phyloP scores from a whole-genome alignment of 37 sponge, comb jelly and placozoan species.

The Crambe crambe region DNA sequence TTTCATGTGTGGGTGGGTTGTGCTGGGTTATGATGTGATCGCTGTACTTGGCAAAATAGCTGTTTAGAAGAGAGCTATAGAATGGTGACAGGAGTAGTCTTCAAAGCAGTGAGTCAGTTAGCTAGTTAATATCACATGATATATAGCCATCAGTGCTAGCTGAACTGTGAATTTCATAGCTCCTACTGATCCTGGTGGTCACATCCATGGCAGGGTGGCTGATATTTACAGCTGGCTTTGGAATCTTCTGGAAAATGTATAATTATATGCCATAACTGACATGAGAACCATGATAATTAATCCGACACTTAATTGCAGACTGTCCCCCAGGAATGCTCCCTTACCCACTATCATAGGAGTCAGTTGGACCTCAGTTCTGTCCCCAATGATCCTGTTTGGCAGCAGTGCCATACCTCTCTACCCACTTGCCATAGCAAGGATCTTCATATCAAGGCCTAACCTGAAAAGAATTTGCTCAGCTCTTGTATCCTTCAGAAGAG shows the following conservation, averaged over 20 bases:
- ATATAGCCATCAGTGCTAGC: too few relatives aligned
- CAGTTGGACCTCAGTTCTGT: background rate
- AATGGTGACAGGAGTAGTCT: background rate
- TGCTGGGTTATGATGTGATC: too few relatives aligned
- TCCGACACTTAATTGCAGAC: too few relatives aligned
- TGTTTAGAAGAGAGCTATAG: background rate
- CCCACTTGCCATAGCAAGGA: background rate
- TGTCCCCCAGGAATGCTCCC: background rate
- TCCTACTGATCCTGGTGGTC: conserved; percentile 12
- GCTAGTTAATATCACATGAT: background rate
- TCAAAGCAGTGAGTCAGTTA: background rate
- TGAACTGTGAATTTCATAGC: background rate
- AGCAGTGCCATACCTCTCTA: conserved; percentile 5
- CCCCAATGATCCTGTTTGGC: conserved; percentile 25
- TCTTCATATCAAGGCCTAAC: background rate
- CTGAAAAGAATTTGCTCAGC: background rate
- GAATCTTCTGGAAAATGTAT: background rate
- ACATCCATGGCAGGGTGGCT: conserved; percentile 15
- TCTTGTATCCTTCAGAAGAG: background rate
- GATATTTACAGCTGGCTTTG: conserved; percentile 4
- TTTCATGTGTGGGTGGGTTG: too few relatives aligned
- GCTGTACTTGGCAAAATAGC: too few relatives aligned
- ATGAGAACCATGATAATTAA: too few relatives aligned
- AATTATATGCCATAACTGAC: background rate
- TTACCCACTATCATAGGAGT: background rate